A percentile compares a stretch with the other conserved stretches of the same genome.
Conservation (phyloP, 2,888 invertebrate species). For the Lissocephala sabroskyi region DNA sequence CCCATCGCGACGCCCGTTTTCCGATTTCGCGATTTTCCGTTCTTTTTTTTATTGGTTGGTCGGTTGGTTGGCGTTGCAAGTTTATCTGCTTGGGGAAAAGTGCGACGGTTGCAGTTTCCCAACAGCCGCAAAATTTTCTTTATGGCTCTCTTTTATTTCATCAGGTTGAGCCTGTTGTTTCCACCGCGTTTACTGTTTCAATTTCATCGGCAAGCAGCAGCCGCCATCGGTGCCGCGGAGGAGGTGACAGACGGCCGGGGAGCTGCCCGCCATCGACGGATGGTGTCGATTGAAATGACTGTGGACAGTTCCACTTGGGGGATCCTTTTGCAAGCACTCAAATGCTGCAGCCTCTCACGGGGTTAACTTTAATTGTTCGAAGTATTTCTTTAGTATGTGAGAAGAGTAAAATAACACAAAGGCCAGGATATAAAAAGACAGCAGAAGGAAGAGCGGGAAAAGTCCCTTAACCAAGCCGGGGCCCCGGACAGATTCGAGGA, state of each 20-base stretch:
- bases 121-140: conserved; percentile 40
- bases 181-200: conserved; percentile 42
- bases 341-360: too few species aligned
- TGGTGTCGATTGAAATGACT: too few species aligned
- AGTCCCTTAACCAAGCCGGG: too few species aligned
- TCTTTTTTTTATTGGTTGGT: conserved; percentile 16
- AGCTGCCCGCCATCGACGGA: too few species aligned
- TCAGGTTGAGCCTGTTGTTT: conserved; percentile 30
- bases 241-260: not conserved
- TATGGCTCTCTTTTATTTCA: conserved; percentile 54
- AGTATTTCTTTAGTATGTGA: too few species aligned
- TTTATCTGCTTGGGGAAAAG: conserved; percentile 20
- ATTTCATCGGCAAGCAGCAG: conserved; percentile 16
- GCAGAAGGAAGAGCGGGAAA: too few species aligned
- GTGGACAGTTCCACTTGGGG: too few species aligned
- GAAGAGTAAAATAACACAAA: too few species aligned
- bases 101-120: conserved; percentile 15
- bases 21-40: conserved; percentile 4
- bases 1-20: conserved; percentile 10
- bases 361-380: too few species aligned
- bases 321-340: too few species aligned
- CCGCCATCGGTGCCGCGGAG: not conserved
- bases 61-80: conserved; percentile 2
- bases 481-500: too few species aligned
- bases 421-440: too few species aligned